Conservation (phyloP, 92 coral and sea anemone genomes). For the Hydrozoanthus gracilis region DNA sequence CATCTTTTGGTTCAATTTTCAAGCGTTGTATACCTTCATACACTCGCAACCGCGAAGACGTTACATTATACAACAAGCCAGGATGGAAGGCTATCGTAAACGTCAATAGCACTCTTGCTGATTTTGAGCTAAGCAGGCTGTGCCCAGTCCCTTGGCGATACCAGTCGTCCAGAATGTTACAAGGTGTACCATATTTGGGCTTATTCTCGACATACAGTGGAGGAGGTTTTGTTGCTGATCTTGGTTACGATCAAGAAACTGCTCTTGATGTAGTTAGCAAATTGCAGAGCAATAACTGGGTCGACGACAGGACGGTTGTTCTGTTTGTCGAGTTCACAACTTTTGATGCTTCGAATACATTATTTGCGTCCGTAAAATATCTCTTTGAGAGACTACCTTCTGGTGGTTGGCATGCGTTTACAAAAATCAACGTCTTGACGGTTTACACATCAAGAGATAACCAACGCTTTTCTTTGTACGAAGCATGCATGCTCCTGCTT, state of each 20-base stretch:
- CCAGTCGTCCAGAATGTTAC: conserved; percentile 50
- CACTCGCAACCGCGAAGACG: conserved; percentile 35
- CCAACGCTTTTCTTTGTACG: conserved; percentile 55
- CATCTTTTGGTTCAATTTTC: neutral
- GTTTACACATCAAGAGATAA: conserved; percentile 70
- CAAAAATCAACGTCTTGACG: conserved; percentile 56
- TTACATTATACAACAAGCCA: conserved; percentile 54
- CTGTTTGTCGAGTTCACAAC: conserved; percentile 82
- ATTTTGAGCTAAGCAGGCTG: conserved; percentile 35
- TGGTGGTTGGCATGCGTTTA: conserved; percentile 66
- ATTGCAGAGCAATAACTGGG: conserved; percentile 69
- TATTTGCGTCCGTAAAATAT: conserved; percentile 69
- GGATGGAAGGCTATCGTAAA: conserved; percentile 68
- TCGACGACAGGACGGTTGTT: conserved; percentile 83
- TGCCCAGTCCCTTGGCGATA: conserved; percentile 85
- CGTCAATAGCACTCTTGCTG: conserved; percentile 5
- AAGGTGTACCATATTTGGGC: conserved; percentile 55
- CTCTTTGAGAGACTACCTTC: conserved; percentile 75
- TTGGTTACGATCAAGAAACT: conserved; percentile 72
- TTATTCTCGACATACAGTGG: conserved; percentile 58
- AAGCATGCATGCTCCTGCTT: conserved; percentile 60
- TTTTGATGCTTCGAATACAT: conserved; percentile 74
- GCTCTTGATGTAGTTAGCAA: conserved; percentile 59
- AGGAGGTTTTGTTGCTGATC: conserved; percentile 87
- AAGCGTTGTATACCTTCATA: conserved; percentile 71